Conservation (phyloP, 1,140 invertebrate genomes). For the Drosophila obscura region DNA sequence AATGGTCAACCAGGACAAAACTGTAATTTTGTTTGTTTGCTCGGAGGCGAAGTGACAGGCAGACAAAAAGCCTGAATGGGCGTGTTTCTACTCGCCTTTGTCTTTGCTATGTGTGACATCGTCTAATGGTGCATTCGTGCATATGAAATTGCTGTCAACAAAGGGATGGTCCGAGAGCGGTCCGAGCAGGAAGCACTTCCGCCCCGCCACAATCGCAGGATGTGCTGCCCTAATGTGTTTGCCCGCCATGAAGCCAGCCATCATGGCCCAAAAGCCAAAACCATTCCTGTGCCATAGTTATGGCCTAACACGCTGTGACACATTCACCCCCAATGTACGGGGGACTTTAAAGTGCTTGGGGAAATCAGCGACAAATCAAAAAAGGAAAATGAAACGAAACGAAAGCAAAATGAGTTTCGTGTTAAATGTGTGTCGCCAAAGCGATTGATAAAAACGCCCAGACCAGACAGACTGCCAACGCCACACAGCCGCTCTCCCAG, state of each 20-base stretch:
- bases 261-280: constrained; percentile 3
- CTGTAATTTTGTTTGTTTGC: constrained; percentile 58
- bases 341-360: constrained; percentile 61
- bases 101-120: constrained; percentile 52
- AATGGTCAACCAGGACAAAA: constrained; percentile 60
- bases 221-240: constrained; percentile 74
- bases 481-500: constrained; percentile 8
- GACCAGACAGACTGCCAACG: constrained; percentile 4
- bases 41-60: constrained; percentile 13
- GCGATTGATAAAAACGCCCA: constrained; percentile 46
- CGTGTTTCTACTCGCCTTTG: constrained; percentile 31
- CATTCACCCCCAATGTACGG: constrained; percentile 25
- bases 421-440: constrained; percentile 40
- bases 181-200: constrained; percentile 43
- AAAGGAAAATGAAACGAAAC: constrained; percentile 41
- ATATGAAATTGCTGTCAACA: constrained; percentile 76
- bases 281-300: constrained; percentile 45
- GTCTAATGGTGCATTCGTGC: constrained; percentile 68
- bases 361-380: constrained; percentile 74
- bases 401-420: constrained; percentile 57
- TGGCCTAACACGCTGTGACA: constrained; percentile 53
- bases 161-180: constrained; percentile 34
- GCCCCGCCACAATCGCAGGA: constrained; percentile 54
- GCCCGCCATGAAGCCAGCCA: constrained; percentile 38
- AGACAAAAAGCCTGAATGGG: background rate